These are phyloP conservation scores for Crocuta crocuta DNA, from an alignment of 2,113 vertebrate genomes.

Conservation along the genomic window DNA sequence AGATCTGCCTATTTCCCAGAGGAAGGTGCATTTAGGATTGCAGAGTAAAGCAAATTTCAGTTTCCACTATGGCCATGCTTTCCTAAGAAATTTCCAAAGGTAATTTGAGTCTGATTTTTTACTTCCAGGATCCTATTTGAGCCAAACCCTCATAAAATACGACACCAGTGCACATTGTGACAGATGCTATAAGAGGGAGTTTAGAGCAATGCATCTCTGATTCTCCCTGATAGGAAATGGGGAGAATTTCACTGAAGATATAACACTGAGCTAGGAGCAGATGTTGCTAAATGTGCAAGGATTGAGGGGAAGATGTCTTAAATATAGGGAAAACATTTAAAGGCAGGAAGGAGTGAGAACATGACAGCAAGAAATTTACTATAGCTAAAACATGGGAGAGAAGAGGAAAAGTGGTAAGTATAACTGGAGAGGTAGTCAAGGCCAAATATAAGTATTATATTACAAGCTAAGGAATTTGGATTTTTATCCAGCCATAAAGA, in stretches of 20 bases:
- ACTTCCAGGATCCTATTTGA: not conserved
- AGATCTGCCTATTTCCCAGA: not conserved
- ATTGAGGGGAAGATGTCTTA: not conserved
- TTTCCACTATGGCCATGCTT: not conserved
- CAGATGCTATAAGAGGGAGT: not conserved
- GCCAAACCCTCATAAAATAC: not conserved
- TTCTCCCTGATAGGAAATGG: not conserved
- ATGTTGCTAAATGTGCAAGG: slow-evolving; percentile 16
- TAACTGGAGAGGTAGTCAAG: not conserved
- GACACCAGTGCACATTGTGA: not conserved
- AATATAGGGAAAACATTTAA: slow-evolving; percentile 3
- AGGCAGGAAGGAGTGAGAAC: not conserved
- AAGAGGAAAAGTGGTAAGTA: not conserved
- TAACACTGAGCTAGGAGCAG: not conserved
- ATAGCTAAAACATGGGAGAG: not conserved
- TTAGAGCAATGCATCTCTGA: not conserved
- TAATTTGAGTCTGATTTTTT: slow-evolving; percentile 27
- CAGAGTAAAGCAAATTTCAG: not conserved
- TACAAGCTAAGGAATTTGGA: not conserved
- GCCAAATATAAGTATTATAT: not conserved
- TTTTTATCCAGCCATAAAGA: not conserved
- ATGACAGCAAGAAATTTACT: slow-evolving; percentile 3
- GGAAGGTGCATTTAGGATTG: not conserved
- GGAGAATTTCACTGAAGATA: not conserved
- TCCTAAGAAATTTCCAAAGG: slow-evolving; percentile 2